Evolutionary conservation across 2,888 invertebrate genomes (phyloP), one percentile per base, ranked within the genome.

Genomic region (Trichopria drosophilae): DNA sequence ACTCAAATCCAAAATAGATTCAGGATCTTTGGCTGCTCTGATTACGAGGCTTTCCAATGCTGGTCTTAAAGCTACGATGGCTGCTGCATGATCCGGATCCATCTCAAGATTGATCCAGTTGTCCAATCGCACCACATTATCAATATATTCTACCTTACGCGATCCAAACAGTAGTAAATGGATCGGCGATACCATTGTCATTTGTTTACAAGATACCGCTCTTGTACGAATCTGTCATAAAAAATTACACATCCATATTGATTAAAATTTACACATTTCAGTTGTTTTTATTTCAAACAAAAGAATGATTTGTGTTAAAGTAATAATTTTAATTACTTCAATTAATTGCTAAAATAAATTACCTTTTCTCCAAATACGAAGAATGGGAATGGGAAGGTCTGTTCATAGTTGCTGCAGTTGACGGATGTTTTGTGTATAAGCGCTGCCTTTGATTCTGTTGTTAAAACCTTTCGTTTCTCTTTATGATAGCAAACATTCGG

Each of bases 341-440:
- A 24, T 3, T 7, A 37, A 18, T 18, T 23, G 23, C 7, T 1
- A 18, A 6, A 22, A 22, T 9, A 24, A 37, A 22, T 56, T 66
- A 84, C 84, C 79, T 99, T 99, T 79, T 99, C 98, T 0, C 97
- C 96, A 75, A 98, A 99, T 48, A 99, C 91, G 73, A 99, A 96
- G 73, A 96, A 88, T 0, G 98, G 98, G 58, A 90, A 95, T 0
- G 91, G 89, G 69, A 97, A 97, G 58, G 82, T 82, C 51, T 89
- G 86, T 40, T 90, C 90, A 41, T 83, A 78, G 71, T 90, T 90
- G 64, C 86, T 87, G 75, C 93, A 93, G 78, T 97, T 96, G 3
- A 98, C 95, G 0, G 97, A 98, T 0, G 94, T 93, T 77, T 97
- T 98, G 78, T 97, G 95, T 55, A 99, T 89, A 2, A 99, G 79